Percentiles rank a stretch among this genome's conserved stretches.
These are phyloP conservation scores for Saguinus midas DNA, from an alignment of 2,113 vertebrate genomes.

Conservation along the genomic window DNA sequence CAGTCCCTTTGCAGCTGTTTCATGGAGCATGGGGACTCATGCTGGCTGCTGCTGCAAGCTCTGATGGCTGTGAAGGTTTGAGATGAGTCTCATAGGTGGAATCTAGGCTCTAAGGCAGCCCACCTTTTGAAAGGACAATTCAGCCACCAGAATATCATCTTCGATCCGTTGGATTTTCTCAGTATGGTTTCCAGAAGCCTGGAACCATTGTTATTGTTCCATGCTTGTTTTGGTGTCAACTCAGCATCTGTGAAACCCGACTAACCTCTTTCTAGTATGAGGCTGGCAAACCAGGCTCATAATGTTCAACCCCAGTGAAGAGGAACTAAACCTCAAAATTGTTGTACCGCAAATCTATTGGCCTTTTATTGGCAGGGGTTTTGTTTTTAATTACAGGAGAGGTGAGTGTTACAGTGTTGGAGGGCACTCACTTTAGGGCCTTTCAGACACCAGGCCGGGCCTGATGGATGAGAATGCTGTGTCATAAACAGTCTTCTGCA, in stretches of 20 bases:
- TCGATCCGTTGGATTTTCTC: background rate
- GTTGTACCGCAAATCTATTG: background rate
- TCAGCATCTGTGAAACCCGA: background rate
- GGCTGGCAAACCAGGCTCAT: background rate
- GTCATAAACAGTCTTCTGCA: background rate
- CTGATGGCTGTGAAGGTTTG: background rate
- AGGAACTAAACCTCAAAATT: background rate
- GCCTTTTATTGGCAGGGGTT: background rate
- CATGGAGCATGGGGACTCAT: rapidly evolving
- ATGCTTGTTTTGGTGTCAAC: background rate
- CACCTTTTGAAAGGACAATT: background rate
- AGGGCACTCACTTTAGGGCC: background rate
- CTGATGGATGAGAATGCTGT: background rate
- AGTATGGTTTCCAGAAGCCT: background rate
- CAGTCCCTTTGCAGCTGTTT: background rate
- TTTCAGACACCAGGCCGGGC: background rate
- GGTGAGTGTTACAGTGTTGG: background rate
- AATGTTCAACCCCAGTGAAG: background rate
- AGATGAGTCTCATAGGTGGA: background rate
- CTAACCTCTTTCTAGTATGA: background rate
- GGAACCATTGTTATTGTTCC: background rate
- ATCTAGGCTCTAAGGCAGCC: background rate
- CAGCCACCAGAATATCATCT: background rate
- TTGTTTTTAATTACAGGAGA: background rate
- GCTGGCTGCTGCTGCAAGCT: background rate